Base-by-base conservation (phyloP, 64 coral and sea anemone genomes). In the Pocillopora damicornis region DNA sequence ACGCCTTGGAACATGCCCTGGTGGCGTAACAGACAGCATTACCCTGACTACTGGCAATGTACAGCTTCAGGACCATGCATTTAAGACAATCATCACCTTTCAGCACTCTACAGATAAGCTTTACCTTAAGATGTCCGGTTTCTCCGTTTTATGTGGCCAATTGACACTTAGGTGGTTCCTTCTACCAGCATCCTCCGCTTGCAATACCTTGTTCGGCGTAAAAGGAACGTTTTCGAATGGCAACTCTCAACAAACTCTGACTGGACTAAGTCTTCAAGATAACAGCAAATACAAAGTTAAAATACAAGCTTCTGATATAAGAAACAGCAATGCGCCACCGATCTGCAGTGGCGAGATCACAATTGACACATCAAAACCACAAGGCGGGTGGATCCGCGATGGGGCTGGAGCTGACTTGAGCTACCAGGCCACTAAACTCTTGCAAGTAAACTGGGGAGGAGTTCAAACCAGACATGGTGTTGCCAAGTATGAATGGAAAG, bases 101-200 rank as follows among this genome's bases (percentile, higher is more conserved):
- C 96, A 98, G 76, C n/a, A 94, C 36, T 15, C 82, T 7, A 95
- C 87, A 18, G 88, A 74, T 73, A 80, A 87, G 35, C 84, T 98
- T 35, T 94, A 98, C 87, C 74, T 94, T 56, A 79, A 77, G 4
- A 84, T 92, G 34, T 61, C 60, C 42, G 92, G 96, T 16, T 98
- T 98, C 34, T 83, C 80, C n/a, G 23, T 87, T 34, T 90, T 51
- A n/a, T 98, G 96, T 68, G 96, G 96, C 13, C 77, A 60, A 15
- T 34, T 98, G 72, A 94, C 37, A 22, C 37, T 92, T 14, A 91
- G 80, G 35, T 94, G 97, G 97, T 95, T 81, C 88, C 75, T 99
- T n/a, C 87, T 99, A 7, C 22, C 37, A 7, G 45, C 81, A 38
- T 69, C 63, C 11, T 85, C 81, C 4, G 20, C 65, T 11, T 85